Evolutionary conservation across 2,113 vertebrate species (phyloP).

Genomic region (Phaetusa simplex): DNA sequence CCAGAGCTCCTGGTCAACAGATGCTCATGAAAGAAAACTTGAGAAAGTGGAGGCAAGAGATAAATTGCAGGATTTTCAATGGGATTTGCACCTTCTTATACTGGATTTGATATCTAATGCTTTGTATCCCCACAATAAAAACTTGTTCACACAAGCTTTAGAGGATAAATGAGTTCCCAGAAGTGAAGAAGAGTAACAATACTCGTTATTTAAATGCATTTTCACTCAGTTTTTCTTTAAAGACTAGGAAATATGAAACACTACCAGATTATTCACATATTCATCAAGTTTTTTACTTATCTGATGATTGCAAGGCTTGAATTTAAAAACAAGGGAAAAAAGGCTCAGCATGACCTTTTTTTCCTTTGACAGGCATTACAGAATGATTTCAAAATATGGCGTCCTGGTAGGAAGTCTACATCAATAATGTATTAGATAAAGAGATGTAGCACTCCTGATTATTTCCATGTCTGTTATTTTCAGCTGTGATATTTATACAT

Average conservation of each 20-base stretch:
- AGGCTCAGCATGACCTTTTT: conserved; percentile 8
- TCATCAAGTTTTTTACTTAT: conserved; percentile 55
- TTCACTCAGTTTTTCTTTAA: background rate
- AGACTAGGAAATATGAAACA: background rate
- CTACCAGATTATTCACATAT: background rate
- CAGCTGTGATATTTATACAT: background rate
- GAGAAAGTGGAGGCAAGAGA: background rate
- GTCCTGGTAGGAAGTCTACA: conserved; percentile 73
- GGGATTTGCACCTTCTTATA: background rate
- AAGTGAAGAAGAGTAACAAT: background rate
- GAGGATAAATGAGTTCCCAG: background rate
- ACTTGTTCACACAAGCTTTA: background rate
- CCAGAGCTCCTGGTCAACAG: background rate
- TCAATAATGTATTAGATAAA: conserved; percentile 70
- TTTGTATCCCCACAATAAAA: background rate
- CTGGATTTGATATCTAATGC: background rate
- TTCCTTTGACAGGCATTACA: conserved; percentile 66
- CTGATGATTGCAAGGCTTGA: conserved; percentile 72
- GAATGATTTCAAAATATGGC: conserved; percentile 78
- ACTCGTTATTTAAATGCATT: background rate
- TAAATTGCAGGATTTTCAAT: background rate
- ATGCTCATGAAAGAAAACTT: background rate
- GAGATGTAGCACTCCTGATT: background rate
- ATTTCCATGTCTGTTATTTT: background rate
- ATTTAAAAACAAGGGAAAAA: conserved; percentile 25